Evolutionary conservation across 1,140 invertebrate genomes (phyloP), one percentile per base, ranked within the genome.

Genomic region (Drosophila repletoides): DNA sequence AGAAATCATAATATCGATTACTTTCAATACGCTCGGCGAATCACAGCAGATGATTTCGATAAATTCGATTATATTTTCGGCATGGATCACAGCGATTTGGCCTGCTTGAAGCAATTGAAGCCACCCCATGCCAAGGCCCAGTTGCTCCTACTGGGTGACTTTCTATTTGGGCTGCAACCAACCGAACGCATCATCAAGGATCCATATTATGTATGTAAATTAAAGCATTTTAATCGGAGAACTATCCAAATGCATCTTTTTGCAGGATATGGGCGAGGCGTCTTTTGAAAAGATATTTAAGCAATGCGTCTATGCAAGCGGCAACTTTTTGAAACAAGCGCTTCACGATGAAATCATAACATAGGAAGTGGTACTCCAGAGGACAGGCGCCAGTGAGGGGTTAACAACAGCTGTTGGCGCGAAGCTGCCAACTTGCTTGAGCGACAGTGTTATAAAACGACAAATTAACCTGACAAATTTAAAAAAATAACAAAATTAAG

Each of bases 41-140:
- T 97, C 19, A 92, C 77, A 5, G 38, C 90, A 29, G 90, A 93
- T 6, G 96, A 98, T 88, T 97, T 96, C 72, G 79, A 92, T 2
- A 91, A 93, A 9, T 97, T 94, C 89, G 93, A 97, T 83, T 97
- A 93, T 77, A 97, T 98, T 59, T 95, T 98, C 91, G 96, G 95
- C 15, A 98, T 98, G 97, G 97, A 98, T 91, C 91, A 95, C 46
- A 92, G 93, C 29, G 97, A 97, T 86, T 94, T 97, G 80, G 91
- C 89, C 1, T 92, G 93, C 28, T 84, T 97, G 5, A 93, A 93
- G 24, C 87, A 88, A 15, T 90, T 93, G 63, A 92, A 93, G 52
- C 94, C 95, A 3, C 89, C 92, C 56, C 91, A 92, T 65, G 91
- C 90, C 53, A 94, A 92, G 74, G 95, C 96, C 0, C 93, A 94